Base-by-base conservation (phyloP, 2,113 vertebrate species). In the Ptychochromis oligacanthus region DNA sequence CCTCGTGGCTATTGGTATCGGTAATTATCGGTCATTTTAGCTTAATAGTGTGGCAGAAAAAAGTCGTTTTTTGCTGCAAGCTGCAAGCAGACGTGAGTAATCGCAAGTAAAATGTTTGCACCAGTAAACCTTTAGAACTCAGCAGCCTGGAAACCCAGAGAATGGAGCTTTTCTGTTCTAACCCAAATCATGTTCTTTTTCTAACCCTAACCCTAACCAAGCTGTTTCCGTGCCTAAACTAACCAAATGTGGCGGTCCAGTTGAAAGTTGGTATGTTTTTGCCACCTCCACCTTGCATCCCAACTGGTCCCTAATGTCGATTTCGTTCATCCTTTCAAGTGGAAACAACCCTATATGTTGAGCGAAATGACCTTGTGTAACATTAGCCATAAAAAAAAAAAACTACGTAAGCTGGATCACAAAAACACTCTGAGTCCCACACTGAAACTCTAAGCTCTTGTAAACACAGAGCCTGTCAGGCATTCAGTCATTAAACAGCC, bases 301-400 rank as follows among this genome's bases (percentile, higher is more conserved):
- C 9, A 49, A 18, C 22, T 46, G 0, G 8, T 3, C 22, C 1
- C 10, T 15, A 18, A 22, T 65, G 62, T 65, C 62, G 17, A 1
- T 67, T 4, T 2, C 49, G 3, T 46, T 67, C 40, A 26, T 18
- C 38, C 64, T 46, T 67, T 67, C 11, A 26, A 67, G 10, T 49
- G 40, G 64, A 46, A 67, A 67, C 40, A 49, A 22, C 49, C 64
- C 22, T 18, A 67, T 17, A 28, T 67, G 22, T 67, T 49, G 64
- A 67, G 15, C 5, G 5, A 40, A 40, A 40, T 40, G 38, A 40
- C 38, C 7, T 9, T 46, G 0, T 26, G n/a, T 46, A 65, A 65
- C 17, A 26, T 67, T 49, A 67, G 40, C 40, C n/a, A n/a, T n/a
- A n/a, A n/a, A n/a, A n/a, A n/a, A n/a, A n/a, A n/a, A n/a, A n/a